Base-by-base conservation (phyloP, 1,140 invertebrate species). In the Drosophila funebris region DNA sequence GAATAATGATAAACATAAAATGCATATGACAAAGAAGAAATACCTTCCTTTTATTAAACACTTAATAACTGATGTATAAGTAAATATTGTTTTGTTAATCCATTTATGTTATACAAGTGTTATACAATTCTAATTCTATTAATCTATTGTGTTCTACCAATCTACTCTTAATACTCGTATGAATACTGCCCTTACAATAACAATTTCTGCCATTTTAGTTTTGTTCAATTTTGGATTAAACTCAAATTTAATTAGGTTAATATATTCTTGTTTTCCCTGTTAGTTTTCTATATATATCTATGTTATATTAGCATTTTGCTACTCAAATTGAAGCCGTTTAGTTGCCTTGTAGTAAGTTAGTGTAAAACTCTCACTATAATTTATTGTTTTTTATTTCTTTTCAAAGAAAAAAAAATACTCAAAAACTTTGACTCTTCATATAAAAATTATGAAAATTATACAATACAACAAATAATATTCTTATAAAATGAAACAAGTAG, bases 291-390 rank as follows among this genome's bases (percentile, higher is more conserved):
- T 69, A 57, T n/a, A n/a, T n/a, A n/a, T n/a, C n/a, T n/a, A n/a
- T 44, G 66, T 78, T 75, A 62, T 9, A 58, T 14, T 48, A 85
- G 61, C 69, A 73, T 37, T 60, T 68, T 33, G 67, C 74, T 64
- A 62, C 76, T 62, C 77, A 82, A 54, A 87, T 85, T 87, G 66
- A 85, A 85, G 83, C 89, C 88, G 79, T 90, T 90, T 90, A 90
- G 88, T 90, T 90, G 88, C 88, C 88, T 90, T 90, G 88, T 90
- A 90, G 88, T 88, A 88, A 83, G 78, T 87, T 87, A 87, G 82
- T 74, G 13, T 77, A 77, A 74, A 41, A 63, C 58, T 70, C 77
- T 80, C 73, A 60, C 50, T 74, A 62, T 84, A 18, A 73, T 85
- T 85, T 85, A 43, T 58, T 48, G 44, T 67, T 66, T 73, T 67